These are phyloP conservation scores for Chelmon rostratus DNA, from an alignment of 2,797 vertebrate species.

Conservation along the genomic window DNA sequence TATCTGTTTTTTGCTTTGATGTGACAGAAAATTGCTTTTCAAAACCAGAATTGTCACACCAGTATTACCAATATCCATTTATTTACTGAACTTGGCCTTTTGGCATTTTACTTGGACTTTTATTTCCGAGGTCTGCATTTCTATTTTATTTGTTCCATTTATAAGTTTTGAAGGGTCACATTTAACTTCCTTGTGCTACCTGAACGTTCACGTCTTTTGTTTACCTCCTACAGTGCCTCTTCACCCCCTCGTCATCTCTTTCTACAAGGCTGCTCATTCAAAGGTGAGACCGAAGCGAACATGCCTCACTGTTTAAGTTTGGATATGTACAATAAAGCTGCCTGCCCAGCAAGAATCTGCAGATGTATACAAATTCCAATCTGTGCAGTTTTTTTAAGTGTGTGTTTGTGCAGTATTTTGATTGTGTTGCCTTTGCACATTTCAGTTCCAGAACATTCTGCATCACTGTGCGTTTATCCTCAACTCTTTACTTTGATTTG, in stretches of 20 bases:
- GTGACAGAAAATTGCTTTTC: not conserved
- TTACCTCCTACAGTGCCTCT: slow-evolving; percentile 89
- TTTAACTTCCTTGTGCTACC: not conserved
- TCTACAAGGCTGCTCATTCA: slow-evolving; percentile 93
- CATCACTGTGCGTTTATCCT: slow-evolving; percentile 73
- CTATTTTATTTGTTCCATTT: not conserved
- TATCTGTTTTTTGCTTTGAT: not conserved
- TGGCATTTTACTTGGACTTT: not conserved
- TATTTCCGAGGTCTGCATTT: not conserved
- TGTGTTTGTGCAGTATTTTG: slow-evolving; percentile 72
- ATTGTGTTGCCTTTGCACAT: slow-evolving; percentile 75
- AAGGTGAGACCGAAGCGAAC: slow-evolving; percentile 88
- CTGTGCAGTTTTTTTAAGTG: slow-evolving; percentile 39
- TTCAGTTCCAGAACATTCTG: slow-evolving; percentile 80
- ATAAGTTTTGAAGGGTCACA: not conserved
- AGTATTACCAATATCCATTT: not conserved
- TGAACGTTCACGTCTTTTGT: slow-evolving; percentile 39
- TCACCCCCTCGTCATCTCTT: slow-evolving; percentile 94
- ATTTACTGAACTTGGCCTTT: not conserved
- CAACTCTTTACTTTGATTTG: slow-evolving; percentile 76
- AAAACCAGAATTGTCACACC: not conserved
- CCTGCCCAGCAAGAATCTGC: slow-evolving; percentile 13
- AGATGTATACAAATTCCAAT: slow-evolving; percentile 18
- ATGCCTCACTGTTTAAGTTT: not conserved
- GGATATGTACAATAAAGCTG: slow-evolving; percentile 11